These are phyloP conservation scores for Puffinus mauretanicus DNA, from an alignment of 2,113 vertebrate genomes.

Conservation along the genomic window DNA sequence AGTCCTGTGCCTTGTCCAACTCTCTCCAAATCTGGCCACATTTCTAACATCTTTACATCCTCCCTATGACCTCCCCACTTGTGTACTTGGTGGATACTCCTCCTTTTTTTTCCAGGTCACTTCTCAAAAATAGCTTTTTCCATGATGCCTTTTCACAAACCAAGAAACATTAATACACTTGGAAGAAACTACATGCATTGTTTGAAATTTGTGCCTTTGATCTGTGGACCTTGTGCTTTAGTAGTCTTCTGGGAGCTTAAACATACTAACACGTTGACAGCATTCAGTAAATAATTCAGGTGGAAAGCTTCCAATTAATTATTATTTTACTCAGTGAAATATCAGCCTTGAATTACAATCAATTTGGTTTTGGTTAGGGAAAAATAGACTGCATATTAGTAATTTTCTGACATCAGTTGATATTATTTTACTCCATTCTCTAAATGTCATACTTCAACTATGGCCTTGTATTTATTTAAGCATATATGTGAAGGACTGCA, in stretches of 20 bases:
- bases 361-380: neutral
- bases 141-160: conserved; percentile 11
- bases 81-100: neutral
- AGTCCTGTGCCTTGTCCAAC: neutral
- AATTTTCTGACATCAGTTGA: conserved; percentile 21
- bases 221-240: conserved; percentile 13
- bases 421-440: neutral
- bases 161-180: neutral
- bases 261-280: neutral
- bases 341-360: neutral
- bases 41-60: neutral
- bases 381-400: neutral
- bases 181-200: conserved; percentile 16
- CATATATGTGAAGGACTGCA: neutral
- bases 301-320: conserved; percentile 11
- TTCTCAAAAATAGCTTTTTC: conserved; percentile 29
- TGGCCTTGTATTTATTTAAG: conserved; percentile 4
- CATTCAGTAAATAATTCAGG: neutral
- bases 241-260: neutral
- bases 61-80: neutral
- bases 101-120: conserved; percentile 29
- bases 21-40: neutral
- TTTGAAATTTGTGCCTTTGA: conserved; percentile 33
- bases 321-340: neutral
- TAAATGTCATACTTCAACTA: neutral